phyloP scores from a whole-genome alignment of 2,797 vertebrate genomes.

The Pseudotriccus pelzelni region DNA sequence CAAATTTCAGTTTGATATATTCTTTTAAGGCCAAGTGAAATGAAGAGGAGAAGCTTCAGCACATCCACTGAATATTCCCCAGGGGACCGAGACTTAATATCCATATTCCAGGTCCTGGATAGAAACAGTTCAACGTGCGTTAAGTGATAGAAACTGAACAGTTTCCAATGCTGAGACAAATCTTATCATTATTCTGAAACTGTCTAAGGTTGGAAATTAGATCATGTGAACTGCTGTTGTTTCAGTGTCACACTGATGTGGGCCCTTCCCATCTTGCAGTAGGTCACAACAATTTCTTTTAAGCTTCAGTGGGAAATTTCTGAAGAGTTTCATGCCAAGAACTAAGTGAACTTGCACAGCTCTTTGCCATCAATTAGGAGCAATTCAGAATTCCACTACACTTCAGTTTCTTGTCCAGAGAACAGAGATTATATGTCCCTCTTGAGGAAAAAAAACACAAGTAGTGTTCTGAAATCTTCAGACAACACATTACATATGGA shows the following conservation, averaged over 20 bases:
- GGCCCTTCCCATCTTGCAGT: constrained; percentile 1
- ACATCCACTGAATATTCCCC: neutral
- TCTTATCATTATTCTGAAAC: neutral
- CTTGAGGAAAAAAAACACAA: neutral
- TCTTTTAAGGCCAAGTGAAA: neutral
- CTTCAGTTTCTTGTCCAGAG: neutral
- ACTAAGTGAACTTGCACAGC: neutral
- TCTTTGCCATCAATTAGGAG: neutral
- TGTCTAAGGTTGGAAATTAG: neutral
- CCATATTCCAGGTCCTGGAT: neutral
- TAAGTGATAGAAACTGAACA: neutral
- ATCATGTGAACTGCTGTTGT: neutral
- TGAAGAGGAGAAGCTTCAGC: neutral
- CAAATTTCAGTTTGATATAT: neutral
- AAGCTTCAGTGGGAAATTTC: neutral
- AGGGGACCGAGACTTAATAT: neutral
- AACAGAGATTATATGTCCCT: neutral
- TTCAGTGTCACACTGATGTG: neutral
- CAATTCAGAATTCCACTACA: neutral
- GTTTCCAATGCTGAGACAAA: neutral
- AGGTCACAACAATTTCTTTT: constrained; percentile 34
- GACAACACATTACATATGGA: neutral
- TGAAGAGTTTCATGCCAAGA: neutral
- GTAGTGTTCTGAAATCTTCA: neutral
- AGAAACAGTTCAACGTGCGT: neutral